phyloP scores from a whole-genome alignment of 1,140 invertebrate species.

The Diorhabda elongata region DNA sequence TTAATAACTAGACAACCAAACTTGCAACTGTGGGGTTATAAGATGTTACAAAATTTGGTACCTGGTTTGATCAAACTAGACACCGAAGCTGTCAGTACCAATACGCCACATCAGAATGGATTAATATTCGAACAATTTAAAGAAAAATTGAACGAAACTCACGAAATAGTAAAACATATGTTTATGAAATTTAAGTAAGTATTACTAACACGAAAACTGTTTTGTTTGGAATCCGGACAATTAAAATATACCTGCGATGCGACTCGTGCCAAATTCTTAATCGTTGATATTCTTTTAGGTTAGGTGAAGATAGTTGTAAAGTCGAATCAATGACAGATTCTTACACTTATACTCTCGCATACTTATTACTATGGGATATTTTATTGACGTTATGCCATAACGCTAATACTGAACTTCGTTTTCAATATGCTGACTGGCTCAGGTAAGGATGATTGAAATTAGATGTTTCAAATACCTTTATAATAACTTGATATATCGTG shows the following conservation, averaged over 20 bases:
- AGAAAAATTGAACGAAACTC: conserved; percentile 49
- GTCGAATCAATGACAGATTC: conserved; percentile 60
- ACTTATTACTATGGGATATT: conserved; percentile 71
- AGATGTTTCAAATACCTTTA: too few relatives aligned
- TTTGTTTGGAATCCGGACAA: too few relatives aligned
- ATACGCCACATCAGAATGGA: conserved; percentile 38
- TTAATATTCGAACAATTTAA: conserved; percentile 54
- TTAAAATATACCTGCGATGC: too few relatives aligned
- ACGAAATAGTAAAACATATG: conserved; percentile 53
- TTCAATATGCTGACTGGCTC: conserved; percentile 66
- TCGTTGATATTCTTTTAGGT: conserved; percentile 39
- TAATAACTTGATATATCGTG: too few relatives aligned
- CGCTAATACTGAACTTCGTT: conserved; percentile 63
- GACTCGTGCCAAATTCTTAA: not conserved
- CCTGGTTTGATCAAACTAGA: conserved; percentile 49
- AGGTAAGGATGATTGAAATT: conserved; percentile 47
- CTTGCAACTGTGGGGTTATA: conserved; percentile 52
- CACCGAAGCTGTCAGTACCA: conserved; percentile 45
- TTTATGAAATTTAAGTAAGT: conserved; percentile 56
- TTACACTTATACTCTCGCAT: conserved; percentile 60
- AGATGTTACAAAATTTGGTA: conserved; percentile 46
- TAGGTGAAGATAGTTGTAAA: conserved; percentile 58
- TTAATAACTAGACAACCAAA: conserved; percentile 40
- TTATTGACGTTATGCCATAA: conserved; percentile 65
- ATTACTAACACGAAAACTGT: not conserved